Percentiles rank a stretch among this genome's conserved stretches.
phyloP scores from a whole-genome alignment of 2,888 invertebrate species.

The Aromia moschata region DNA sequence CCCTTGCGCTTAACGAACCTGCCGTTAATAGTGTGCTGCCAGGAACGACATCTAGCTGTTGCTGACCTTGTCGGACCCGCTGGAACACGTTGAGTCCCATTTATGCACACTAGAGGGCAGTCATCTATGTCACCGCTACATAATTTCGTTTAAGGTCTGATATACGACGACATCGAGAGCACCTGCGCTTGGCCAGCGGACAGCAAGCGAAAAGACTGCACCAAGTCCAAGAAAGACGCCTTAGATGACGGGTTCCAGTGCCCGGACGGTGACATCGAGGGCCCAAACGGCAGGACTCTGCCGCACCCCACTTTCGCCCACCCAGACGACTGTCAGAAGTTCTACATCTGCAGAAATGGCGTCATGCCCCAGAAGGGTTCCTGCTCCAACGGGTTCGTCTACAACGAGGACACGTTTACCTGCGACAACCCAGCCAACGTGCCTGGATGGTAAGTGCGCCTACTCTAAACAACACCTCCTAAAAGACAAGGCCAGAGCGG shows the following conservation, averaged over 20 bases:
- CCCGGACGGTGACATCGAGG: slow-evolving; percentile 74
- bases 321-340: slow-evolving; percentile 82
- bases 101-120: too few species aligned
- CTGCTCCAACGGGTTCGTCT: slow-evolving; percentile 78
- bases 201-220: slow-evolving; percentile 67
- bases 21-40: too few species aligned
- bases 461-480: too few species aligned
- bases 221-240: slow-evolving; percentile 67
- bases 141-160: too few species aligned
- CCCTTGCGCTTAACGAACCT: too few species aligned
- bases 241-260: slow-evolving; percentile 82
- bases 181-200: slow-evolving; percentile 80
- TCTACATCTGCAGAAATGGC: slow-evolving; percentile 83
- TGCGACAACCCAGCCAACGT: slow-evolving; percentile 83
- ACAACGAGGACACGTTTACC: slow-evolving; percentile 79
- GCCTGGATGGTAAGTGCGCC: slow-evolving; percentile 73
- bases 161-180: slow-evolving; percentile 77
- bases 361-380: slow-evolving; percentile 79
- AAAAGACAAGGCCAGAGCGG: too few species aligned
- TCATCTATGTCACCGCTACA: too few species aligned
- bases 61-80: too few species aligned
- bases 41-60: too few species aligned
- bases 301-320: slow-evolving; percentile 83
- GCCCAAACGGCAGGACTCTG: slow-evolving; percentile 73
- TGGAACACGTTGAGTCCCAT: too few species aligned